phyloP scores from a whole-genome alignment of 2,888 invertebrate species.

The Pyrrhosoma nymphula region DNA sequence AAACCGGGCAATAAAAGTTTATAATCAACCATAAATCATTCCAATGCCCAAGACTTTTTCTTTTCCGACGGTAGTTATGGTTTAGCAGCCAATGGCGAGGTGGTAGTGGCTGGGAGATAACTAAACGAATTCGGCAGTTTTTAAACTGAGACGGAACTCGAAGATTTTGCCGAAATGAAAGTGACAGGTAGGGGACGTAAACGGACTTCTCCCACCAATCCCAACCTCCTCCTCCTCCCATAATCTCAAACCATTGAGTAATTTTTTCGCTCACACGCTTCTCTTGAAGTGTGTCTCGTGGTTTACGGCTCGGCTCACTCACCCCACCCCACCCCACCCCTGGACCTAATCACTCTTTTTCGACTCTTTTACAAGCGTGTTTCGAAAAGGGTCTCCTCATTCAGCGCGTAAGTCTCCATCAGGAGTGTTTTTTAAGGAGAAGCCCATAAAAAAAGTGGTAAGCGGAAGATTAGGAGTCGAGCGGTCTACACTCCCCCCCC shows the following conservation, averaged over 20 bases:
- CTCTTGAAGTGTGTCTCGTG: background rate
- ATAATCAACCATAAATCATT: too few relatives aligned
- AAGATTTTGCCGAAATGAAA: too few relatives aligned
- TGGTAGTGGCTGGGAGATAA: too few relatives aligned
- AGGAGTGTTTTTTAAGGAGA: background rate
- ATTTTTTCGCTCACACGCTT: too few relatives aligned
- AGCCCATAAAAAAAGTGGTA: constrained; percentile 3
- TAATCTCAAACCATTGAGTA: background rate
- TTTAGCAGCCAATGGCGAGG: too few relatives aligned
- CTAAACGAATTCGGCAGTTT: too few relatives aligned
- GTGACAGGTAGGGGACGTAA: too few relatives aligned
- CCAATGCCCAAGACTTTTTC: too few relatives aligned
- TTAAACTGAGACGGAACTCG: too few relatives aligned
- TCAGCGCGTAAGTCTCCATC: background rate
- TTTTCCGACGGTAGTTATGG: too few relatives aligned
- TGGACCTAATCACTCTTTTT: background rate
- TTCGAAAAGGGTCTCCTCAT: background rate
- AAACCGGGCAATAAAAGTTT: too few relatives aligned
- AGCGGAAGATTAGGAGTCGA: background rate
- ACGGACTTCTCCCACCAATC: background rate
- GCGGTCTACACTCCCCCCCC: background rate
- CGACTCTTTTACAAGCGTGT: background rate
- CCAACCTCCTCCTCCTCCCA: background rate
- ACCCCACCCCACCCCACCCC: background rate
- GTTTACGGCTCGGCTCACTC: background rate